Percentiles rank a stretch among this genome's conserved stretches.
phyloP scores from a whole-genome alignment of 2,888 invertebrate species.

The Thumatha senex region DNA sequence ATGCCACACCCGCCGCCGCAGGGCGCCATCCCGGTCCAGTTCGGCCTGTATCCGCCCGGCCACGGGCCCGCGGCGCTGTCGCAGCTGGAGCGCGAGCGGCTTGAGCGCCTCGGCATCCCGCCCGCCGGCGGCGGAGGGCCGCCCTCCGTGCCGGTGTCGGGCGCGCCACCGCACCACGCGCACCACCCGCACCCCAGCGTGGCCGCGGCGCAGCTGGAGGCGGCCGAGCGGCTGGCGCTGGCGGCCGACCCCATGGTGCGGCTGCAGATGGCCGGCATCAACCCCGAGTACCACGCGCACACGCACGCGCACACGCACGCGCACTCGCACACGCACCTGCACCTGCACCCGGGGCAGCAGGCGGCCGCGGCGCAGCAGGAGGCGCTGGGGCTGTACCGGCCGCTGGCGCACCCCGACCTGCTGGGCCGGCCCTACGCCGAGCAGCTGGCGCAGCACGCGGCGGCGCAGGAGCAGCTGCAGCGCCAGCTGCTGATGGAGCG shows the following conservation, averaged over 20 bases:
- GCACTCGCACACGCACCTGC: conserved; percentile 94
- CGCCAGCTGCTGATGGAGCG: conserved; percentile 93
- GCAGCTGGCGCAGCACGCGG: conserved; percentile 90
- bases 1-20: conserved; percentile 86
- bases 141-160: conserved; percentile 76
- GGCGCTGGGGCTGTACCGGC: conserved; percentile 83
- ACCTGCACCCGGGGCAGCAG: conserved; percentile 90
- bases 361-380: conserved; percentile 87
- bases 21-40: conserved; percentile 87
- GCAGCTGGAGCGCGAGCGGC: conserved; percentile 93
- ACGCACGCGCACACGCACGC: conserved; percentile 96
- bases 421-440: conserved; percentile 92
- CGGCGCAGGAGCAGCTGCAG: conserved; percentile 93
- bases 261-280: conserved; percentile 96
- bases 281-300: conserved; percentile 95
- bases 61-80: conserved; percentile 86
- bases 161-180: conserved; percentile 82
- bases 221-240: conserved; percentile 90
- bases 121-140: conserved; percentile 82
- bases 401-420: conserved; percentile 90
- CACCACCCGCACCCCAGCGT: conserved; percentile 81
- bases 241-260: conserved; percentile 97
- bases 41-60: conserved; percentile 90
- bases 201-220: conserved; percentile 86
- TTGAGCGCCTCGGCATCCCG: conserved; percentile 91